Percentiles rank a stretch among this genome's conserved stretches.
Conservation (phyloP, 2,888 invertebrate species). For the Aproaerema taeniolella region DNA sequence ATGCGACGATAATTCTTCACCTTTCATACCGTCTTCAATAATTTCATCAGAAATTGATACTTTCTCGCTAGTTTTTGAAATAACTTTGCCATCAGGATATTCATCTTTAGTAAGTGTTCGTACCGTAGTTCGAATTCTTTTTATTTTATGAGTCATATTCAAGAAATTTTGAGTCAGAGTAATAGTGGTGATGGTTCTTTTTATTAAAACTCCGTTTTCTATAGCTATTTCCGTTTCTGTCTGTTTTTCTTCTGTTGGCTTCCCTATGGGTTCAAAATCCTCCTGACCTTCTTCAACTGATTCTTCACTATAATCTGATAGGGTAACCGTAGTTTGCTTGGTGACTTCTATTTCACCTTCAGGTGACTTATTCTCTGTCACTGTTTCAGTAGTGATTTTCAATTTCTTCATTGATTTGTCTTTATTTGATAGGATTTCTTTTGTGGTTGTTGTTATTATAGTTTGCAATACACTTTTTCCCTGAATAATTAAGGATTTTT, state of each 20-base stretch:
- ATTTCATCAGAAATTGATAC: slow-evolving; percentile 22
- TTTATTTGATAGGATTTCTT: slow-evolving; percentile 46
- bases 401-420: slow-evolving; percentile 53
- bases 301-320: slow-evolving; percentile 45
- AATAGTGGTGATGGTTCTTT: slow-evolving; percentile 34
- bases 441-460: slow-evolving; percentile 55
- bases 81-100: slow-evolving; percentile 50
- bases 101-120: slow-evolving; percentile 56
- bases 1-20: no score
- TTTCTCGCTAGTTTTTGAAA: slow-evolving; percentile 29
- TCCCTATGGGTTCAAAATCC: slow-evolving; percentile 24
- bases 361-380: slow-evolving; percentile 54
- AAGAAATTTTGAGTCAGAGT: slow-evolving; percentile 38
- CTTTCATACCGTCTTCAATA: no score
- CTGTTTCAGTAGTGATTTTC: slow-evolving; percentile 55
- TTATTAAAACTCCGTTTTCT: slow-evolving; percentile 33
- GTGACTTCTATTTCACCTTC: slow-evolving; percentile 59
- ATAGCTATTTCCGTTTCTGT: slow-evolving; percentile 27
- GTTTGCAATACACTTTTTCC: slow-evolving; percentile 52
- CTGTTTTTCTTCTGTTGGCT: slow-evolving; percentile 29
- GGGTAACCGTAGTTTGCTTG: slow-evolving; percentile 58
- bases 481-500: slow-evolving; percentile 44
- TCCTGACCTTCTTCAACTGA: slow-evolving; percentile 24
- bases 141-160: slow-evolving; percentile 33
- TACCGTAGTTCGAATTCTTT: slow-evolving; percentile 47